phyloP scores from a whole-genome alignment of 2,888 invertebrate genomes.

The Tiliacea aurago region DNA sequence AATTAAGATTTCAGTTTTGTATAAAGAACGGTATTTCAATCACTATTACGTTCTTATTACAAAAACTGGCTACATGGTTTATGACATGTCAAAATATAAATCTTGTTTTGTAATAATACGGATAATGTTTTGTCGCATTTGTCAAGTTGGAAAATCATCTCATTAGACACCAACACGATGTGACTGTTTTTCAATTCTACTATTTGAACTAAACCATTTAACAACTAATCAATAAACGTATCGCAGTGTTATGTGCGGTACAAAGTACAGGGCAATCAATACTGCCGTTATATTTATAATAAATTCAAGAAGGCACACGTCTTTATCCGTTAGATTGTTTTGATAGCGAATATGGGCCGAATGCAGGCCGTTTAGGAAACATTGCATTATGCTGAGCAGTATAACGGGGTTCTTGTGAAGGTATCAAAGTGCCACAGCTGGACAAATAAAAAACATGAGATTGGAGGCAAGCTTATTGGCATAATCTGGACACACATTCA shows the following conservation, averaged over 20 bases:
- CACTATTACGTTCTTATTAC: too few relatives aligned
- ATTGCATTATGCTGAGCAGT: conserved; percentile 48
- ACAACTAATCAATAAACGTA: conserved; percentile 29
- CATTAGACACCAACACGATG: neutral
- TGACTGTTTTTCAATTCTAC: neutral
- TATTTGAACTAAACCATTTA: conserved; percentile 9
- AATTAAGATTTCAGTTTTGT: too few relatives aligned
- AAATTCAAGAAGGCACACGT: conserved; percentile 64
- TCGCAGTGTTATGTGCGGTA: conserved; percentile 41
- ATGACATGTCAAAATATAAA: too few relatives aligned
- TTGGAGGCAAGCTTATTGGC: too few relatives aligned
- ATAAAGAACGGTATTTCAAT: too few relatives aligned
- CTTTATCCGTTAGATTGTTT: conserved; percentile 63
- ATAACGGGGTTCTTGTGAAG: conserved; percentile 25
- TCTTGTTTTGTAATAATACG: too few relatives aligned
- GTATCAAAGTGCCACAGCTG: conserved; percentile 5
- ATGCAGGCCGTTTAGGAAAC: conserved; percentile 44
- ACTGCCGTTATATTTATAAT: conserved; percentile 71
- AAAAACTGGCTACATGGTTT: too few relatives aligned
- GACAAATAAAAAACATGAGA: neutral
- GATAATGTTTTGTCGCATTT: neutral
- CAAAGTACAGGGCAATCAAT: conserved; percentile 68
- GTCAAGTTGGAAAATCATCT: neutral
- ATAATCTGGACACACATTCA: too few relatives aligned
- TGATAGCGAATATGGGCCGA: conserved; percentile 45